Conservation (phyloP, 2,113 vertebrate genomes). For the Rana temporaria region DNA sequence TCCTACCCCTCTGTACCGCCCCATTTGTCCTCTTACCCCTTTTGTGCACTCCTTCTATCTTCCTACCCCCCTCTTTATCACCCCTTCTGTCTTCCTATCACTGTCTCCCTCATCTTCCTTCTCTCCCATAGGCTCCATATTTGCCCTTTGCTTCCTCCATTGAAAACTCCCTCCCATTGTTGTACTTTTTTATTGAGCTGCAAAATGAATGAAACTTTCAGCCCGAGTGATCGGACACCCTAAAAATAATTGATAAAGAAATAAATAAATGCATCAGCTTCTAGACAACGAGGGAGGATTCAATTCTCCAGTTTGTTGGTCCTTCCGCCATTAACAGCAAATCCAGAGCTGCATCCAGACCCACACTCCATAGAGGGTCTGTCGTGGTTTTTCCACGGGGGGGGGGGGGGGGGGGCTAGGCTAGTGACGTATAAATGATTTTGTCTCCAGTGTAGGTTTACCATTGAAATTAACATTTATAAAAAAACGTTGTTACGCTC, state of each 20-base stretch:
- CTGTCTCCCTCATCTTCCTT: too few relatives aligned
- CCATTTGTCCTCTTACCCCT: too few relatives aligned
- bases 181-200: not conserved
- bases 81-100: too few relatives aligned
- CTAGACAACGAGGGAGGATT: constrained; percentile 37
- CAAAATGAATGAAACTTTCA: constrained; percentile 34
- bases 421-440: too few relatives aligned
- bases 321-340: constrained; percentile 36
- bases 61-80: too few relatives aligned
- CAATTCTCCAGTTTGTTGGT: not conserved
- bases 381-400: constrained; percentile 40
- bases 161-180: not conserved
- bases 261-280: not conserved
- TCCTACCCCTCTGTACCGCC: too few relatives aligned
- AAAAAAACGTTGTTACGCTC: not conserved
- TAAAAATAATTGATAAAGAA: not conserved
- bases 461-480: constrained; percentile 1
- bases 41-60: too few relatives aligned
- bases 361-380: not conserved
- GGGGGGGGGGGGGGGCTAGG: too few relatives aligned
- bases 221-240: not conserved
- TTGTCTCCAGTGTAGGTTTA: constrained; percentile 1
- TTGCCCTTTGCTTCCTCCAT: too few relatives aligned
- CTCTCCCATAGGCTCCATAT: too few relatives aligned
- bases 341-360: not conserved